phyloP scores from a whole-genome alignment of 2,113 vertebrate genomes.

The Casuarius casuarius region DNA sequence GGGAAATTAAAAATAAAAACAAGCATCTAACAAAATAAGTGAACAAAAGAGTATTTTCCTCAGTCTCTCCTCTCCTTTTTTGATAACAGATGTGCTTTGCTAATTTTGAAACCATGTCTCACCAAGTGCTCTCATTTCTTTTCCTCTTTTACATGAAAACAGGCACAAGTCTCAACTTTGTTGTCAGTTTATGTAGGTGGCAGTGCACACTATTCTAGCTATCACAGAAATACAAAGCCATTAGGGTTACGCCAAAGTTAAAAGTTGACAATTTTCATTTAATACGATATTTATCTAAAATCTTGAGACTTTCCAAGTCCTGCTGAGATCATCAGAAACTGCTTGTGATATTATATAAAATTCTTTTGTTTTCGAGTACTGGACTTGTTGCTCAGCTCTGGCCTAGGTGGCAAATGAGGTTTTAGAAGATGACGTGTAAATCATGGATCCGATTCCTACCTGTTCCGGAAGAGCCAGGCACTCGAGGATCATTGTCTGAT shows the following conservation, averaged over 20 bases:
- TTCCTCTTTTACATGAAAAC: neutral
- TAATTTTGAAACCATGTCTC: neutral
- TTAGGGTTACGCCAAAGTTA: neutral
- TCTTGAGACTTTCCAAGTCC: neutral
- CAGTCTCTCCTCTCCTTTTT: neutral
- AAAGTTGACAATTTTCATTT: neutral
- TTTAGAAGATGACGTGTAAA: neutral
- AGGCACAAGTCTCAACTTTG: neutral
- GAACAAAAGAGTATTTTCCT: neutral
- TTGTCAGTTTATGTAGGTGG: neutral
- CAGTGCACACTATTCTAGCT: neutral
- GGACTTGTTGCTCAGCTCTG: neutral
- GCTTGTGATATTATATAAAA: accelerated
- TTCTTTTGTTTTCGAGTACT: neutral
- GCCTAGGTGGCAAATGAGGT: neutral
- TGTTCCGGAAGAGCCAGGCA: neutral
- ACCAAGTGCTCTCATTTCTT: neutral
- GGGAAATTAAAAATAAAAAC: neutral
- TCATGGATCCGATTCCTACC: neutral
- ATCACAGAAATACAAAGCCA: neutral
- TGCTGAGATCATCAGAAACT: neutral
- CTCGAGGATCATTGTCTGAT: neutral
- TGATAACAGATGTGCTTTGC: neutral
- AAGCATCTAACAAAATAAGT: neutral
- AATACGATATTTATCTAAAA: neutral